These are phyloP conservation scores for Eretmochelys imbricata DNA, from an alignment of 2,113 vertebrate species.

Conservation along the genomic window DNA sequence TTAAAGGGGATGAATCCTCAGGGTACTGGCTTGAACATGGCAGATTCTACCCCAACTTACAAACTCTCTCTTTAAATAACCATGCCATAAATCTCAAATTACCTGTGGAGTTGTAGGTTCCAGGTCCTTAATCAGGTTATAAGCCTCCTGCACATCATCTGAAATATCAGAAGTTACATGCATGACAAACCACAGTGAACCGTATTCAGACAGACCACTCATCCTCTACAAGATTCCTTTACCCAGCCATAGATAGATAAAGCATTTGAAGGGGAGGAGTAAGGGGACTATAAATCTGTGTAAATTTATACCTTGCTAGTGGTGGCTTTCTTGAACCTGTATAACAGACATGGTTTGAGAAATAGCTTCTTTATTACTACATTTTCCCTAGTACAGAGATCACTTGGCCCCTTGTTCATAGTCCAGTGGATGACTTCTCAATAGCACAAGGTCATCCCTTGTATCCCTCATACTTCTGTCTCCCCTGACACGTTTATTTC, in stretches of 20 bases:
- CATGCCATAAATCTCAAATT: conserved; percentile 49
- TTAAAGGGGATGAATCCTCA: neutral
- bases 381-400: conserved; percentile 18
- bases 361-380: conserved; percentile 61
- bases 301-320: conserved; percentile 48
- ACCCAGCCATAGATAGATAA: conserved; percentile 3
- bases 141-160: conserved; percentile 97
- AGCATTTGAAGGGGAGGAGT: conserved; percentile 25
- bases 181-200: conserved; percentile 3
- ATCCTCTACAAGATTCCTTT: conserved; percentile 1
- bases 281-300: conserved; percentile 34
- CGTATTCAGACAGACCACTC: conserved; percentile 37
- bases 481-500: conserved; percentile 33
- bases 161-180: conserved; percentile 61
- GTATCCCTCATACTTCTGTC: neutral
- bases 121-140: conserved; percentile 94
- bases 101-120: conserved; percentile 94
- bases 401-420: conserved; percentile 36
- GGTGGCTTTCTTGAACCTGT: conserved; percentile 32
- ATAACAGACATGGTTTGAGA: conserved; percentile 38
- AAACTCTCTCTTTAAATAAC: conserved; percentile 5
- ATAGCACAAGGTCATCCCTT: conserved; percentile 13
- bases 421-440: conserved; percentile 22
- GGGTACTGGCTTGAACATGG: neutral
- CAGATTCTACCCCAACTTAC: neutral